These are phyloP conservation scores for Stictocephala bisonia DNA, from an alignment of 2,888 invertebrate species.

Conservation along the genomic window DNA sequence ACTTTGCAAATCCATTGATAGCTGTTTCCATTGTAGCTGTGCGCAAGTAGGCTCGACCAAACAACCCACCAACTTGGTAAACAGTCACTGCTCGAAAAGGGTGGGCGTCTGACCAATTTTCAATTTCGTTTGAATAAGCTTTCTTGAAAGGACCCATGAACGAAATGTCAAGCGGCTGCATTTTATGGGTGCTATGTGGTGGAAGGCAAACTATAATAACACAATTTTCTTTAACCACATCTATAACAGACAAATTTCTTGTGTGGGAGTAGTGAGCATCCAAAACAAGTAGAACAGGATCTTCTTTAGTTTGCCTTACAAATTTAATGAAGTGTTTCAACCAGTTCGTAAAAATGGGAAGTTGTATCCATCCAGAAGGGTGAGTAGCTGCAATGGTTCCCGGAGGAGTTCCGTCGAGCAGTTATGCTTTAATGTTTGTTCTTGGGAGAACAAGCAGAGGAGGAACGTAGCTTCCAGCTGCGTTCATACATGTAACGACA, in stretches of 20 bases:
- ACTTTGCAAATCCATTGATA: slow-evolving; percentile 55
- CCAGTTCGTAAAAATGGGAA: slow-evolving; percentile 60
- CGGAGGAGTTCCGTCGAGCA: slow-evolving; percentile 60
- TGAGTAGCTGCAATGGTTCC: slow-evolving; percentile 58
- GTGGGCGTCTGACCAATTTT: slow-evolving; percentile 53
- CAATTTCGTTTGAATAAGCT: slow-evolving; percentile 41
- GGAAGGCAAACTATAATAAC: slow-evolving; percentile 42
- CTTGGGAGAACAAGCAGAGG: slow-evolving; percentile 61
- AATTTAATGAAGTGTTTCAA: slow-evolving; percentile 58
- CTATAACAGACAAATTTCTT: slow-evolving; percentile 30
- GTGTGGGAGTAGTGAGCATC: slow-evolving; percentile 48
- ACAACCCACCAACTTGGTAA: slow-evolving; percentile 45
- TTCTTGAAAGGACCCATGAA: slow-evolving; percentile 42
- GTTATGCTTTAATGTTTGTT: slow-evolving; percentile 59
- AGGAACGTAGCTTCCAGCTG: slow-evolving; percentile 60
- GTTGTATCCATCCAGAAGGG: slow-evolving; percentile 61
- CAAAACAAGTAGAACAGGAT: slow-evolving; percentile 54
- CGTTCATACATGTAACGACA: slow-evolving; percentile 60
- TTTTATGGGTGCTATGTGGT: slow-evolving; percentile 14
- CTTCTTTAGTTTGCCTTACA: slow-evolving; percentile 54
- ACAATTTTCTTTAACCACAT: slow-evolving; percentile 16
- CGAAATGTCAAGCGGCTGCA: slow-evolving; percentile 35
- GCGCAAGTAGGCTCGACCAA: slow-evolving; percentile 59
- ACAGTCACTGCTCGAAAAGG: slow-evolving; percentile 53
- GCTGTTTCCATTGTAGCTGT: slow-evolving; percentile 53